A percentile compares a stretch with the other conserved stretches of the same genome.
Conservation (phyloP, 2,888 invertebrate species). For the Agriopis leucophaearia region DNA sequence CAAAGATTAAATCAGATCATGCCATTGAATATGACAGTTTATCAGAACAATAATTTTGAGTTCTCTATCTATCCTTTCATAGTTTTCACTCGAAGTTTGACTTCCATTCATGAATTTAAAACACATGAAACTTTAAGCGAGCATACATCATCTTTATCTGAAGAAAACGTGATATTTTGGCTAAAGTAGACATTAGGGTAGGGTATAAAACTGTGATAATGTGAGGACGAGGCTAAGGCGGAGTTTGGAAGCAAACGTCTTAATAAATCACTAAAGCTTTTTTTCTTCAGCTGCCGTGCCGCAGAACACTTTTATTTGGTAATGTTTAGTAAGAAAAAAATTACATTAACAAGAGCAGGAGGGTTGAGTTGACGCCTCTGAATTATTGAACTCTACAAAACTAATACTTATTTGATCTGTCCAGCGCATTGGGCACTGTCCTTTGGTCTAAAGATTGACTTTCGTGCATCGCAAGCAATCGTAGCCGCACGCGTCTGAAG, state of each 20-base stretch:
- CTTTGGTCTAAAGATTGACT: too few species aligned
- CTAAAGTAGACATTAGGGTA: constrained; percentile 60
- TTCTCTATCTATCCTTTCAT: neutral
- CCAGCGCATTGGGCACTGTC: too few species aligned
- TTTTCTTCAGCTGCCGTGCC: neutral
- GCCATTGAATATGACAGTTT: neutral
- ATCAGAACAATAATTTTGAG: neutral
- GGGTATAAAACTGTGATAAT: constrained; percentile 59
- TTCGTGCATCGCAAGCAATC: too few species aligned
- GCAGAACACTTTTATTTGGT: neutral
- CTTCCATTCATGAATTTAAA: constrained; percentile 50
- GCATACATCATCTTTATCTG: constrained; percentile 61
- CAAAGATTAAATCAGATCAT: too few species aligned
- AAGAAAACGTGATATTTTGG: constrained; percentile 65
- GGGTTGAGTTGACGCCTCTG: too few species aligned
- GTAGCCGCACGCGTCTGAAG: too few species aligned
- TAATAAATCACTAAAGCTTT: constrained; percentile 22
- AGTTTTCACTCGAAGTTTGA: constrained; percentile 8
- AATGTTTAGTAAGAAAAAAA: too few species aligned
- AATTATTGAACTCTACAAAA: too few species aligned
- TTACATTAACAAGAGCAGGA: too few species aligned
- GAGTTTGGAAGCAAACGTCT: constrained; percentile 18
- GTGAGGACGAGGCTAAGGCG: constrained; percentile 48
- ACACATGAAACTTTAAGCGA: constrained; percentile 53
- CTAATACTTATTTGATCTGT: too few species aligned